These are phyloP conservation scores for Prosopocoilus inquinatus DNA, from an alignment of 2,888 invertebrate species.

Conservation along the genomic window DNA sequence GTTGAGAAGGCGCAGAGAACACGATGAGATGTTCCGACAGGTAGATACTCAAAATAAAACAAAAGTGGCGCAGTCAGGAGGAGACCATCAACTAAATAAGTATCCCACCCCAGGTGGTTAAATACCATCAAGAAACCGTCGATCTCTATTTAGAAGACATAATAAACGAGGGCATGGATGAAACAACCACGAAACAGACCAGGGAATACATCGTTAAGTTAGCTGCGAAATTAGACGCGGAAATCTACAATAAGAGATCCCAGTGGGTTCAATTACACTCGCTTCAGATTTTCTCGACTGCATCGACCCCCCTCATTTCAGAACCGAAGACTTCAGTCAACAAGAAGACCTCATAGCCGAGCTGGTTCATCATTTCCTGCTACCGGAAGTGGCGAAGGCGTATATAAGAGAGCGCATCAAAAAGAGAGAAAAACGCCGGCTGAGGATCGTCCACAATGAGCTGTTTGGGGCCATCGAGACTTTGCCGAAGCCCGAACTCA, in stretches of 20 bases:
- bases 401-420: conserved; percentile 41
- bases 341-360: conserved; percentile 59
- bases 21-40: conserved; percentile 79
- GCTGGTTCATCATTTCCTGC: conserved; percentile 58
- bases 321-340: conserved; percentile 35
- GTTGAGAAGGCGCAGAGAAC: conserved; percentile 66
- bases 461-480: conserved; percentile 36
- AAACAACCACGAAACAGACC: conserved; percentile 58
- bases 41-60: conserved; percentile 33
- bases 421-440: conserved; percentile 45
- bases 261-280: too few species aligned
- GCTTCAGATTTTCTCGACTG: too few species aligned
- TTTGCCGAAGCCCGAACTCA: conserved; percentile 10
- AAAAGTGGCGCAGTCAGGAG: neutral
- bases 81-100: neutral
- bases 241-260: conserved; percentile 45
- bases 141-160: conserved; percentile 64
- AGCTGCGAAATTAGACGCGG: conserved; percentile 58
- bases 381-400: conserved; percentile 56
- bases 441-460: conserved; percentile 47
- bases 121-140: conserved; percentile 61
- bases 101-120: conserved; percentile 51
- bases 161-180: conserved; percentile 60
- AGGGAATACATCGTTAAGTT: conserved; percentile 54
- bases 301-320: neutral